Evolutionary conservation across 1,140 invertebrate genomes (phyloP), one percentile per base, ranked within the genome.

Genomic region (Penaeus chinensis): DNA sequence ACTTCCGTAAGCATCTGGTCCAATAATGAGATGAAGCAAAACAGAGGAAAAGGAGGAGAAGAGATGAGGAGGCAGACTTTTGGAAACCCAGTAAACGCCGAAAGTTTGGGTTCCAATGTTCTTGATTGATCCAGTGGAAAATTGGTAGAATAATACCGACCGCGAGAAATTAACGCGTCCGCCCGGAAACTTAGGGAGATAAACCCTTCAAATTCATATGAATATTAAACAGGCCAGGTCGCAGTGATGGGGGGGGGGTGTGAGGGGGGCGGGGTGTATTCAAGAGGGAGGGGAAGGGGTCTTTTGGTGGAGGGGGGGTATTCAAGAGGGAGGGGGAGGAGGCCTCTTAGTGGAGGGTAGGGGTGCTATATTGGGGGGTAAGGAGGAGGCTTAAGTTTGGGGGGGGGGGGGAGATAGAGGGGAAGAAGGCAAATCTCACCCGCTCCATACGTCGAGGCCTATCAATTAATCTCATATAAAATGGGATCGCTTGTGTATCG

Each of bases 111-210:
- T 74, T 62, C 85, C 85, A 87, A 82, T 87, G 80, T 87, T 82
- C 85, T 87, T 87, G 79, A 87, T 82, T 87, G 85, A 87, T 87
- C 85, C 85, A 82, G 24, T 87, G 85, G 85, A 87, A 87, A 87
- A 87, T 87, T 87, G 85, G 85, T 87, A 74, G 85, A 82, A 87
- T 87, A 87, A 87, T 82, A 77, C 79, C 85, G 85, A 77, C 65
- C 80, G 37, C n/a, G 79, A 82, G 85, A 82, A 87, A 87, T 87
- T 87, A 87, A 80, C 76, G 79, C 85, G 80, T 7, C 71, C 79
- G 85, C 69, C 69, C 69, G 85, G 85, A 87, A 87, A 82, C 27
- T 80, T 78, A 54, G 11, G 37, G 79, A 82, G 85, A 87, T 87
- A 87, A 87, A 87, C 85, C 85, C 85, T 87, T 87, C 79, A 87